Percentiles rank a stretch among this genome's conserved stretches.
These are phyloP conservation scores for Sesamia inferens DNA, from an alignment of 2,888 invertebrate species.

Conservation along the genomic window DNA sequence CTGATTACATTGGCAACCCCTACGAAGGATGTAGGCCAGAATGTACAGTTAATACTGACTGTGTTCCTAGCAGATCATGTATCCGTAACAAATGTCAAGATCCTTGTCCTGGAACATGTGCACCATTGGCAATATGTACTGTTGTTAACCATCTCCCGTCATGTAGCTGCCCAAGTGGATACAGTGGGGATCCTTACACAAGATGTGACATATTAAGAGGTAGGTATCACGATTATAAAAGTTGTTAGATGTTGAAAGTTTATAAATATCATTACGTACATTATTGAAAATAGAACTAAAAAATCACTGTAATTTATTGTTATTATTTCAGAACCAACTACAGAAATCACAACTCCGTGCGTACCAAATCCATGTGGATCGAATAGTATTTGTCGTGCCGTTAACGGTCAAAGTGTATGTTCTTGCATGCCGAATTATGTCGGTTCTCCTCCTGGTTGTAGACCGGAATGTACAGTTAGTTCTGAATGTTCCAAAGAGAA, in stretches of 20 bases:
- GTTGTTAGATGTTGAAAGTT: not conserved
- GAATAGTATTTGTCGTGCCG: slow-evolving; percentile 93
- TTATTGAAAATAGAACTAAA: not conserved
- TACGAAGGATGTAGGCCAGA: slow-evolving; percentile 94
- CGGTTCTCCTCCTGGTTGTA: slow-evolving; percentile 94
- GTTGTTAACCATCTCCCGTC: slow-evolving; percentile 93
- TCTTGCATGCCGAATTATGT: slow-evolving; percentile 93
- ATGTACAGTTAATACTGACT: slow-evolving; percentile 93
- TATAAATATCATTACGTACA: not conserved
- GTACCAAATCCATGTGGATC: slow-evolving; percentile 93
- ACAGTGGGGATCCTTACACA: slow-evolving; percentile 93
- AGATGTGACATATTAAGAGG: slow-evolving; percentile 87
- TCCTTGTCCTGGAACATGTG: slow-evolving; percentile 95
- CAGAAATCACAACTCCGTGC: slow-evolving; percentile 90
- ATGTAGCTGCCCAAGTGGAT: slow-evolving; percentile 92
- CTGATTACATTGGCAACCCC: slow-evolving; percentile 94
- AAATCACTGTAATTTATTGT: slow-evolving; percentile 2
- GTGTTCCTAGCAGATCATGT: slow-evolving; percentile 92
- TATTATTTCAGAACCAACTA: slow-evolving; percentile 76
- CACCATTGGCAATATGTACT: slow-evolving; percentile 92
- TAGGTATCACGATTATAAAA: slow-evolving; percentile 55
- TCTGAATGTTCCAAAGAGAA: slow-evolving; percentile 93
- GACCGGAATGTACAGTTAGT: slow-evolving; percentile 94
- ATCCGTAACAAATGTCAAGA: slow-evolving; percentile 93
- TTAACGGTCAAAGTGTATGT: slow-evolving; percentile 93